These are phyloP conservation scores for Papilio gigon DNA, from an alignment of 2,888 invertebrate genomes.

Conservation along the genomic window DNA sequence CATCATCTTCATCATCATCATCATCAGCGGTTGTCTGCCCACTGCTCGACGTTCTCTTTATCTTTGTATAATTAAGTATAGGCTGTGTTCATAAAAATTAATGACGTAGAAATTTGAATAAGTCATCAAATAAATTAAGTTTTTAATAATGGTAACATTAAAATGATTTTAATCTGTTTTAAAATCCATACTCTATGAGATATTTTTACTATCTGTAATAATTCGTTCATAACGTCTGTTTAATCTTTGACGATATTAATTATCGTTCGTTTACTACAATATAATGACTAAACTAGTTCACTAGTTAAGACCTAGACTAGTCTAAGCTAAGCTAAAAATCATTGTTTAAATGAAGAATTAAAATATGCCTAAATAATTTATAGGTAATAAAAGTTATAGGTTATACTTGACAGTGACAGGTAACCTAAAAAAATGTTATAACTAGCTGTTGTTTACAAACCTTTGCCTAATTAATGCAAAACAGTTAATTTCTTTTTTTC, in stretches of 20 bases:
- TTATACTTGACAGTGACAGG: conserved; percentile 3
- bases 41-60: no score
- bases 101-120: conserved; percentile 3
- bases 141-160: conserved; percentile 11
- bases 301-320: conserved; percentile 23
- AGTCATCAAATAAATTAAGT: conserved; percentile 23
- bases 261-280: conserved; percentile 13
- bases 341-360: conserved; percentile 3
- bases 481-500: conserved; percentile 3
- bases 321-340: conserved; percentile 2
- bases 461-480: not conserved
- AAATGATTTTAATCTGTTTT: not conserved
- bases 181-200: not conserved
- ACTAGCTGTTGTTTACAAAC: not conserved
- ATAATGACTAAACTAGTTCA: conserved; percentile 29
- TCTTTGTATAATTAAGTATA: conserved; percentile 21
- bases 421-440: conserved; percentile 2
- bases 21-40: no score
- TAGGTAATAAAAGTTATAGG: not conserved
- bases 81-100: conserved; percentile 36
- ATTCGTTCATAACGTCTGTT: conserved; percentile 18
- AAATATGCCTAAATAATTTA: not conserved
- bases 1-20: no score
- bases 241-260: conserved; percentile 26
- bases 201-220: conserved; percentile 31